Base-by-base conservation (phyloP, 2,113 vertebrate species). In the Nerophis ophidion region DNA sequence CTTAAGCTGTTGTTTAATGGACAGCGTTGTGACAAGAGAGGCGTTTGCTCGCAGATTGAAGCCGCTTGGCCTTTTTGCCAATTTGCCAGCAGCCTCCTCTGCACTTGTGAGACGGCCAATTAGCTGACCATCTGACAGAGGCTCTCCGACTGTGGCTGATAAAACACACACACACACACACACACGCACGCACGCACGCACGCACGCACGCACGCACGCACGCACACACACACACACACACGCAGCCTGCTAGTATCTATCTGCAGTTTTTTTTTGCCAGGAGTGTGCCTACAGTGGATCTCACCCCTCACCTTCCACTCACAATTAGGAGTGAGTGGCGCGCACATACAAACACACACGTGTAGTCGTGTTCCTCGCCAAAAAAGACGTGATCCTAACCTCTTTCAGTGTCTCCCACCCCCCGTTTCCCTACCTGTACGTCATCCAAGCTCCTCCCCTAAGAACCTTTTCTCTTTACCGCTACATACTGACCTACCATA, bases 51-150 rank as follows among this genome's bases (percentile, higher is more conserved):
- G 87, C 86, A 88, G 85, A 90, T 87, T 86, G 88, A 87, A 87
- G 83, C 84, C 62, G 71, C 81, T 86, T 89, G 87, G 84, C 86
- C 86, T 88, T 90, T 84, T 89, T 77, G 77, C 85, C 87, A 90
- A 88, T 90, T 89, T 89, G 86, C 69, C 75, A 87, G 81, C 83
- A 79, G 84, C 84, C 85, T 88, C 85, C 84, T 83, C 86, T 87
- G 87, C 86, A 87, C 86, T 85, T 89, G 87, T 87, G 86, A 86
- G 85, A 90, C 81, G 86, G 86, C 85, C 89, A 91, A 91, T 91
- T 91, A 91, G 86, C 86, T 83, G 79, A 81, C 79, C 80, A 74
- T 81, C 87, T 90, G 87, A 89, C 89, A 89, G 86, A 86, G 86
- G 84, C 82, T 86, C 84, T 82, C 80, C 80, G 79, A 85, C 84